Conservation (phyloP, 1,140 invertebrate species). For the Drosophila sechellia region DNA sequence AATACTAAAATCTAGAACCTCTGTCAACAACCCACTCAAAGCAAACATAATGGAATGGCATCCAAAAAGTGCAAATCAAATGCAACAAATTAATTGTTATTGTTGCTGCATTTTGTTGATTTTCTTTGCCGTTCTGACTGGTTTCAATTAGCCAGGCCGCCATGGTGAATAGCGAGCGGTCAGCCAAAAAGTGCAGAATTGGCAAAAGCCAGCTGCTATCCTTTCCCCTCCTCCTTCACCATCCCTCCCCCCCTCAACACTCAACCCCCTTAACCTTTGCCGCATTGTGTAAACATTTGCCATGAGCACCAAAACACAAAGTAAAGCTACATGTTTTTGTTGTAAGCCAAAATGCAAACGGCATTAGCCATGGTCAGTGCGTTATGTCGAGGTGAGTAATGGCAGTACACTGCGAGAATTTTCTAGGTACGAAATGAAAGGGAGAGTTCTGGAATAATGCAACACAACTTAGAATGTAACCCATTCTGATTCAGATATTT, state of each 20-base stretch:
- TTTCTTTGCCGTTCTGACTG: constrained; percentile 21
- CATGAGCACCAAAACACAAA: constrained; percentile 44
- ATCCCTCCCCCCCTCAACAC: too few relatives aligned
- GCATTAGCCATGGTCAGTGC: constrained; percentile 74
- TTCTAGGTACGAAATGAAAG: background rate
- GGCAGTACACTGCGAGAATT: constrained; percentile 18
- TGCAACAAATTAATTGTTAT: constrained; percentile 54
- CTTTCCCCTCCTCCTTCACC: background rate
- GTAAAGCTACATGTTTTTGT: constrained; percentile 29
- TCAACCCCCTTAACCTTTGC: constrained; percentile 9
- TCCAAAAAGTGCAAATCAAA: constrained; percentile 67
- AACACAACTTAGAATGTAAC: too few relatives aligned
- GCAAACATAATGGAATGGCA: constrained; percentile 64
- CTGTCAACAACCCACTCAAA: constrained; percentile 29
- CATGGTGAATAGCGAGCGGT: constrained; percentile 42
- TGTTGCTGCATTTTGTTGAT: constrained; percentile 16
- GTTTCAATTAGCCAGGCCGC: constrained; percentile 69
- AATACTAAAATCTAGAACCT: constrained; percentile 33
- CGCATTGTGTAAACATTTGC: constrained; percentile 72
- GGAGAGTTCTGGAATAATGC: too few relatives aligned
- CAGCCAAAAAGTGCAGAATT: constrained; percentile 30
- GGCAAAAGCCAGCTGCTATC: constrained; percentile 29
- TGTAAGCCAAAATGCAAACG: constrained; percentile 73
- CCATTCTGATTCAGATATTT: too few relatives aligned
- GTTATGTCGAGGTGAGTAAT: constrained; percentile 24